Conservation (phyloP, 1,140 invertebrate species). For the Doryteuthis pealeii region DNA sequence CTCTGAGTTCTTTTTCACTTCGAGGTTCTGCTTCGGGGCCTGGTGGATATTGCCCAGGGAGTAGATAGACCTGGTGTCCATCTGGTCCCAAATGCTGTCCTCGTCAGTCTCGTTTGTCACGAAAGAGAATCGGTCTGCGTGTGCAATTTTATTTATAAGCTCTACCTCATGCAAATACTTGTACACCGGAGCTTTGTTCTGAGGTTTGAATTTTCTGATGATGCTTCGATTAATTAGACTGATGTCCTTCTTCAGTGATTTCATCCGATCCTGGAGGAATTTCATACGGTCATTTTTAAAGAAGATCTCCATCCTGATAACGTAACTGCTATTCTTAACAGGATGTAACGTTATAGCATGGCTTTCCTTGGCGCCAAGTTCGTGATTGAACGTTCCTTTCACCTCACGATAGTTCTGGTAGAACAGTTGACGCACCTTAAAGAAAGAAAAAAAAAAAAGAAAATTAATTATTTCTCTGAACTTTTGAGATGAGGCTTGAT, state of each 20-base stretch:
- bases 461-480: too few species aligned
- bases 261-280: constrained; percentile 41
- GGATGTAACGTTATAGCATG: constrained; percentile 95
- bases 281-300: constrained; percentile 37
- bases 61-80: neutral
- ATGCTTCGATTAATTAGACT: neutral
- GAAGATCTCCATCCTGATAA: constrained; percentile 79
- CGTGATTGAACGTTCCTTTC: constrained; percentile 77
- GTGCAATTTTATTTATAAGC: neutral
- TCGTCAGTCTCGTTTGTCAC: neutral
- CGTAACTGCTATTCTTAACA: constrained; percentile 82
- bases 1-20: neutral
- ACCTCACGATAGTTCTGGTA: constrained; percentile 88
- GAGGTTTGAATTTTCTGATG: neutral
- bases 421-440: constrained; percentile 92
- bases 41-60: constrained; percentile 45
- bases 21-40: neutral
- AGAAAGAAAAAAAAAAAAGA: constrained; percentile 22
- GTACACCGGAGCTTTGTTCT: neutral
- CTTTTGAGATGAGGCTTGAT: too few species aligned
- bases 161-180: neutral
- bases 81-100: neutral
- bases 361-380: constrained; percentile 83
- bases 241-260: constrained; percentile 34
- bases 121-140: neutral